Evolutionary conservation across 2,113 vertebrate genomes (phyloP), one percentile per base, ranked within the genome.

Genomic region (Aphyosemion australe): DNA sequence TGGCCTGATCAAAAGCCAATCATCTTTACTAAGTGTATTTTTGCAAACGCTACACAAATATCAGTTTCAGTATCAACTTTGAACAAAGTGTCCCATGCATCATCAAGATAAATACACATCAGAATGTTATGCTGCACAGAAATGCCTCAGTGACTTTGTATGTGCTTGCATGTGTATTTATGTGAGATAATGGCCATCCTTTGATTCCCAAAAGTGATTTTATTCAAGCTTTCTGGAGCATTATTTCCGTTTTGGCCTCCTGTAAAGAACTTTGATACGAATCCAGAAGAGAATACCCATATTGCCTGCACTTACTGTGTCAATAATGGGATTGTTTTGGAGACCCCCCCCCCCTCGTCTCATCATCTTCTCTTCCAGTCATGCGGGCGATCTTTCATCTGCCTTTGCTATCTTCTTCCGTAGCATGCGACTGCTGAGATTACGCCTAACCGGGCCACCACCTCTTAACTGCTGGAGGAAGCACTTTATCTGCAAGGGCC

Each of bases 351-450:
- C 47, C 53, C 32, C 72, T 64, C 66, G 66, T 90, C 86, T 92
- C 86, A 83, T 90, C 89, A 79, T 83, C 74, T 80, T 76, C 70
- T 78, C 64, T 74, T 84, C 74, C 65, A 76, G 58, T 70, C 74
- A 67, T 93, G 92, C 92, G 87, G 93, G 93, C 82, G 6, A 53
- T 69, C 90, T 92, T 93, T 94, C 90, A 94, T 94, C 93, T 92
- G 45, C 50, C 70, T 68, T 54, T 69, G 41, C 83, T 72, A 92
- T 93, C 91, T 89, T 69, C 76, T 68, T 76, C 79, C 62, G 46
- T 92, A 88, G 88, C 92, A 88, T 93, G 92, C 92, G 52, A 92
- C 78, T 66, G 82, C 58, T 58, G 78, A 78, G 77, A 50, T 46
- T 5, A 16, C 59, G 41, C 39, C 50, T 64, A 42, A 19, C 46